These are phyloP conservation scores for Eristalis intricaria DNA, from an alignment of 2,888 invertebrate species.

Conservation along the genomic window DNA sequence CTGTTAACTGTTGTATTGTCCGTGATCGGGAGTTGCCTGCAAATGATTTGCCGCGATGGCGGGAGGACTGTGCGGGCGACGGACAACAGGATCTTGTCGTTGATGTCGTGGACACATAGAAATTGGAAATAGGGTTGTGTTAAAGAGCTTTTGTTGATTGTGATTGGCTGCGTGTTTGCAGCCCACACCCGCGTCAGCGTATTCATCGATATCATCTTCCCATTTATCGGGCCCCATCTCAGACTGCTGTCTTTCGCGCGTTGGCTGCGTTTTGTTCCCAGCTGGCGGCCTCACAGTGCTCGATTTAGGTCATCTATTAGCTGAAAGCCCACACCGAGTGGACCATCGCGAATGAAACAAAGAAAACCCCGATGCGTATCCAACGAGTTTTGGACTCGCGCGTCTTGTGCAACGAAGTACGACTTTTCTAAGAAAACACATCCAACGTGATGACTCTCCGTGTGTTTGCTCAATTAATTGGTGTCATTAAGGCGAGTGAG, in stretches of 20 bases:
- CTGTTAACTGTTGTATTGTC: too few species aligned
- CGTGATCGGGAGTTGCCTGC: too few species aligned
- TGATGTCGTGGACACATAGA: too few species aligned
- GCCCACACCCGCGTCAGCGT: not conserved
- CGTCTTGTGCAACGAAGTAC: not conserved
- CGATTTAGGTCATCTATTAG: not conserved
- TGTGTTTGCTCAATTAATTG: constrained; percentile 54
- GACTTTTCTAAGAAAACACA: constrained; percentile 29
- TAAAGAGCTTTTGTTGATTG: too few species aligned
- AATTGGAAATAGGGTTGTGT: too few species aligned
- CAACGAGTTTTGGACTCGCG: not conserved
- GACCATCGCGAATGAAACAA: not conserved
- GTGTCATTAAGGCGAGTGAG: constrained; percentile 51
- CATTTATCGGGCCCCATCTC: not conserved
- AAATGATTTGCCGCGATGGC: too few species aligned
- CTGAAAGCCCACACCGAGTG: not conserved
- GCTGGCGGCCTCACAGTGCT: not conserved
- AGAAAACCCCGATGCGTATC: not conserved
- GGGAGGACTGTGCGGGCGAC: too few species aligned
- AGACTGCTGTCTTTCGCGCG: not conserved
- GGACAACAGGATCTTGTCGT: too few species aligned
- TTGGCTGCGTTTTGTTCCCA: not conserved
- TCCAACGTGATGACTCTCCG: constrained; percentile 1
- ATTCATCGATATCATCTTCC: not conserved
- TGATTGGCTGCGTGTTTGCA: too few species aligned